phyloP scores from a whole-genome alignment of 2,888 invertebrate species.

The Hipparchia sbordonii region DNA sequence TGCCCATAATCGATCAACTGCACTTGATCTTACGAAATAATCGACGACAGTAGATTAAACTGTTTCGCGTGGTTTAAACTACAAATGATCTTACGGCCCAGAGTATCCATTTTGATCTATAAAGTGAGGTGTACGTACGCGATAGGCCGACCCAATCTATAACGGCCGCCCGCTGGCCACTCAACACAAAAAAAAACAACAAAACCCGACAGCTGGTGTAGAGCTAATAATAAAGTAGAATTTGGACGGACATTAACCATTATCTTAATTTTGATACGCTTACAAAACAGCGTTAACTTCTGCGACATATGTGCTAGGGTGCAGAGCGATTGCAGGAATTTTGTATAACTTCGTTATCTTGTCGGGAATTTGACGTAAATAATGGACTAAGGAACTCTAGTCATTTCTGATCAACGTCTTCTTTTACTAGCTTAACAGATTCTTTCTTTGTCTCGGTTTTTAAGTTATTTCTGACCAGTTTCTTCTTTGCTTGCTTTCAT shows the following conservation, averaged over 20 bases:
- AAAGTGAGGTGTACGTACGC: slow-evolving; percentile 7
- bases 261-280: slow-evolving; percentile 81
- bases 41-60: no score
- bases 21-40: no score
- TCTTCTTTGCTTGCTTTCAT: not conserved
- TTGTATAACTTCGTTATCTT: slow-evolving; percentile 3
- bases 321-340: slow-evolving; percentile 33
- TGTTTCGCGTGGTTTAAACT: no score
- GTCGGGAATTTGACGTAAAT: slow-evolving; percentile 2
- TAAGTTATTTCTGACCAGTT: not conserved
- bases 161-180: slow-evolving; percentile 69
- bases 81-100: no score
- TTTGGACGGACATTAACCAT: slow-evolving; percentile 75
- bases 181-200: slow-evolving; percentile 45
- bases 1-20: no score
- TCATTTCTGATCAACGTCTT: not conserved
- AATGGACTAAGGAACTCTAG: not conserved
- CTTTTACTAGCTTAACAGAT: not conserved
- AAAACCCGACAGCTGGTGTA: slow-evolving; percentile 72
- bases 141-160: slow-evolving; percentile 62
- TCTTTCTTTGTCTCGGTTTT: no score
- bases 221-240: slow-evolving; percentile 72
- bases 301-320: slow-evolving; percentile 70
- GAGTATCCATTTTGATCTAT: not conserved
- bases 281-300: slow-evolving; percentile 77